Conservation (phyloP, 2,113 vertebrate genomes). For the Pituophis catenifer region DNA sequence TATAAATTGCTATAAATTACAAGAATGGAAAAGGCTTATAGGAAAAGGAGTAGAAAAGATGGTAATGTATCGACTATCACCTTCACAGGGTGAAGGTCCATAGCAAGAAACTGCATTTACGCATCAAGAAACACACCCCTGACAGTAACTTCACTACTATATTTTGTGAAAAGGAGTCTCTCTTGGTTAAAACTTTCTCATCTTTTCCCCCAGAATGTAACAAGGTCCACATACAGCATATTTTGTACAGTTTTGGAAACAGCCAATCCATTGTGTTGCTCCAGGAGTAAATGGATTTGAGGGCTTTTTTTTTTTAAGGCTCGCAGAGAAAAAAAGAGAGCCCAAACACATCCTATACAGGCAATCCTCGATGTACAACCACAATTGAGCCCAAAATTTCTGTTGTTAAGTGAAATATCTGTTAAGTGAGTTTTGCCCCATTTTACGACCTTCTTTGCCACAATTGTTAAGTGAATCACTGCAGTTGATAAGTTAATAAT, state of each 20-base stretch:
- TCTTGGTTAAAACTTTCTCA: not conserved
- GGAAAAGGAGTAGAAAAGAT: not conserved
- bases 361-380: no score
- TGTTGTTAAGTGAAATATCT: no score
- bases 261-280: not conserved
- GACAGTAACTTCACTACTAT: not conserved
- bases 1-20: not conserved
- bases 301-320: no score
- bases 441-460: no score
- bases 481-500: no score
- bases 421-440: no score
- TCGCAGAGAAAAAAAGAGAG: not conserved
- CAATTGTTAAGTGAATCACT: no score
- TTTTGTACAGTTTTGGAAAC: not conserved
- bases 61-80: not conserved
- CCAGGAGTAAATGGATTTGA: not conserved
- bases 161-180: not conserved
- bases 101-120: not conserved
- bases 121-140: not conserved
- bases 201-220: not conserved
- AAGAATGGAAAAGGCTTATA: not conserved
- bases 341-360: not conserved
- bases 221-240: not conserved
- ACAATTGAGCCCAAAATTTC: no score
- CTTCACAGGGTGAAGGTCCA: not conserved